Conservation (phyloP, 2,797 vertebrate species). For the Monodelphis domestica region DNA sequence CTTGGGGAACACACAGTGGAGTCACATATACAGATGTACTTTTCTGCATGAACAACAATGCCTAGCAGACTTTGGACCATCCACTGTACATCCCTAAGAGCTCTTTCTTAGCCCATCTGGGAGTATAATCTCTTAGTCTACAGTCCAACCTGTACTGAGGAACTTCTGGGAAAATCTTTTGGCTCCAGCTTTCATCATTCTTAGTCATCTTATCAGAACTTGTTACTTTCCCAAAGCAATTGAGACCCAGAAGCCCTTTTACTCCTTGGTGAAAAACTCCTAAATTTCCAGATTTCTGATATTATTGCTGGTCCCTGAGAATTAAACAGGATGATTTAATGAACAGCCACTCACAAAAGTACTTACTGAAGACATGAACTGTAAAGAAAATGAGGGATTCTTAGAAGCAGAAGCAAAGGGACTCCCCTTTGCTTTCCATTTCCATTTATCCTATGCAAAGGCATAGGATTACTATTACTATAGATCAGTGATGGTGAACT, state of each 20-base stretch:
- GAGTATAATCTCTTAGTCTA: not conserved
- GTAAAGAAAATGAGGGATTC: too few relatives aligned
- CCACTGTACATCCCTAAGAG: not conserved
- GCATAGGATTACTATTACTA: too few relatives aligned
- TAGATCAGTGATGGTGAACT: too few relatives aligned
- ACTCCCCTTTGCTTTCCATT: too few relatives aligned
- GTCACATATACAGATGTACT: not conserved
- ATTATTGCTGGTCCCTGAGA: too few relatives aligned
- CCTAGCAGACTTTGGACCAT: not conserved
- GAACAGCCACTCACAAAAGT: too few relatives aligned
- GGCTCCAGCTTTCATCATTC: not conserved
- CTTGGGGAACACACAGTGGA: not conserved
- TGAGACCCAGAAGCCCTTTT: not conserved
- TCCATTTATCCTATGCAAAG: too few relatives aligned
- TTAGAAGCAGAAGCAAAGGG: too few relatives aligned
- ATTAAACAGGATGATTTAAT: too few relatives aligned
- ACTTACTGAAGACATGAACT: too few relatives aligned
- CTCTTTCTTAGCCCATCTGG: not conserved
- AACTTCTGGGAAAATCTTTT: not conserved
- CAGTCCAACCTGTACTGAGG: too few relatives aligned
- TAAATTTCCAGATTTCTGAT: not conserved
- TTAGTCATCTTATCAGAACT: not conserved
- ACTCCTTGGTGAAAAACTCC: not conserved
- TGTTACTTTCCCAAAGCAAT: not conserved
- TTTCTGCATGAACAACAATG: not conserved